Percentiles rank a stretch among this genome's conserved stretches.
These are phyloP conservation scores for Heterodera filipjevi DNA, from an alignment of 2,888 invertebrate species.

Conservation along the genomic window DNA sequence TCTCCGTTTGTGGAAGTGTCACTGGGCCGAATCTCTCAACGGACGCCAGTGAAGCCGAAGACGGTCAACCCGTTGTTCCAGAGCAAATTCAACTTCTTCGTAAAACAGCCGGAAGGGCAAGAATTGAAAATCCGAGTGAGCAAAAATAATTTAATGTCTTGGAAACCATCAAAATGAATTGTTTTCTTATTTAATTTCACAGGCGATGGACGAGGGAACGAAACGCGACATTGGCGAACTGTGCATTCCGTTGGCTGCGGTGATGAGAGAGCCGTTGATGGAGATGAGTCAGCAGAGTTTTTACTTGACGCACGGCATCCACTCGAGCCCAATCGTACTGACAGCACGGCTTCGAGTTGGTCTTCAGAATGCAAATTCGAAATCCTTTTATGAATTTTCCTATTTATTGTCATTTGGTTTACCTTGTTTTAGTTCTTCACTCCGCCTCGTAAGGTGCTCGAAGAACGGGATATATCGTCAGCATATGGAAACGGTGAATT, in stretches of 20 bases:
- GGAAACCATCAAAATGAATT: no score
- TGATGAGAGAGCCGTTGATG: constrained; percentile 61
- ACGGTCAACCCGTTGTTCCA: constrained; percentile 85
- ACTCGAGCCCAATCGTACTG: constrained; percentile 59
- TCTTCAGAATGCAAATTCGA: neutral
- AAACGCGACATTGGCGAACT: constrained; percentile 53
- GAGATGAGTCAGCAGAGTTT: constrained; percentile 62
- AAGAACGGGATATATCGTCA: constrained; percentile 32
- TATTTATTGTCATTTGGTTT: constrained; percentile 8
- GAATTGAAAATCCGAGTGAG: constrained; percentile 76
- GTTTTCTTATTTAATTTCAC: no score
- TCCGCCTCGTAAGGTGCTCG: constrained; percentile 27
- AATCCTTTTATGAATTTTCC: neutral
- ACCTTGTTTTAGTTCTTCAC: constrained; percentile 30
- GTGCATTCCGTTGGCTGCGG: constrained; percentile 48
- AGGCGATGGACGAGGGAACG: constrained; percentile 63
- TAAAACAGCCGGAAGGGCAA: constrained; percentile 87
- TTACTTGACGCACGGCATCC: constrained; percentile 59
- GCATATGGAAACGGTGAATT: constrained; percentile 52
- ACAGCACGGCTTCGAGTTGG: constrained; percentile 57
- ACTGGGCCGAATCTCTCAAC: constrained; percentile 76
- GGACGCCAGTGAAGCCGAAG: constrained; percentile 67
- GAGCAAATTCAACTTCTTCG: constrained; percentile 88
- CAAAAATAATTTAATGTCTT: neutral
- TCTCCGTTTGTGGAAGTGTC: constrained; percentile 82